Base-by-base conservation (phyloP, 2,888 invertebrate genomes). In the Polymixis lichenea region DNA sequence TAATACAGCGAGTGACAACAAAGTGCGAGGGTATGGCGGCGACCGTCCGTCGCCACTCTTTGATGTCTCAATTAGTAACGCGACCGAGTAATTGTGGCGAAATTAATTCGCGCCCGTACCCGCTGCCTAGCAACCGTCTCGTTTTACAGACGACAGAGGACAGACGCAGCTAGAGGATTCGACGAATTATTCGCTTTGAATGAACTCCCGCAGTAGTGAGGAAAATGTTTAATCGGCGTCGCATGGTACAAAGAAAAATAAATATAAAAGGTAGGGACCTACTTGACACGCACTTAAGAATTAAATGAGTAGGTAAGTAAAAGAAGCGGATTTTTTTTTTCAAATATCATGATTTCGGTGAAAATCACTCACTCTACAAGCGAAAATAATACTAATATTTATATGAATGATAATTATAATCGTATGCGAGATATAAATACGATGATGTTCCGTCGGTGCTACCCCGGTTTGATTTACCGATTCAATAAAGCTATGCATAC, bases 61-160 rank as follows among this genome's bases (percentile, higher is more conserved):
- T 96, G 96, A 96, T 94, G 96, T 96, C 93, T 94, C 95, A 95
- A 95, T 96, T 96, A 95, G 96, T 93, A 96, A 96, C 92, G 93
- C 92, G 96, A 95, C 92, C 93, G 92, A 91, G 94, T 95, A 95
- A 96, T 96, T 95, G 96, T 94, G 95, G 95, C 93, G 93, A 95
- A 95, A 95, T 96, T 95, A 95, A 95, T 95, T 95, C 92, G 93
- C 94, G 91, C 91, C 87, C 90, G 86, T 70, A 66, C 85, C 58
- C 81, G 82, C 78, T 53, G 89, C 87, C 88, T 90, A 86, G 86
- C 79, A 85, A 86, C 77, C 70, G 77, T 83, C 77, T 84, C 88
- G 74, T 72, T 72, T 87, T 82, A 86, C 78, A 43, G 75, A 81
- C 70, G 77, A 64, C 75, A 62, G 71, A 70, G 72, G 55, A 56